These are phyloP conservation scores for Siniperca obscura DNA, from an alignment of 2,797 vertebrate genomes.

Conservation along the genomic window DNA sequence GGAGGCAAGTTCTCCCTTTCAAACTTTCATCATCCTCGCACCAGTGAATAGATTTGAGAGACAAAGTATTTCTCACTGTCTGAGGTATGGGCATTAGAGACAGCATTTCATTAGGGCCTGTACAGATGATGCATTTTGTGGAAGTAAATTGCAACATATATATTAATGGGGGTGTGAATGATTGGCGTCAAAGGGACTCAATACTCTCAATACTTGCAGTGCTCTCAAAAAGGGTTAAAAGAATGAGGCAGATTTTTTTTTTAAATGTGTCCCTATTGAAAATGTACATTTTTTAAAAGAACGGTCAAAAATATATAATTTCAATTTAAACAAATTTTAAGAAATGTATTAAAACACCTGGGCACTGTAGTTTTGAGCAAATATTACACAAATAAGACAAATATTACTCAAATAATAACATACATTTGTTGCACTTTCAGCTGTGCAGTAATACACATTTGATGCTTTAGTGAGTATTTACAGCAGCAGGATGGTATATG, in stretches of 20 bases:
- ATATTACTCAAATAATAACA: not conserved
- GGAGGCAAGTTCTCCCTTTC: constrained; percentile 15
- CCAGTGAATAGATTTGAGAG: constrained; percentile 36
- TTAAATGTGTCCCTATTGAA: too few relatives aligned
- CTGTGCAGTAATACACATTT: not conserved
- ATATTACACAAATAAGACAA: not conserved
- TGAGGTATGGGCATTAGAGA: constrained; percentile 27
- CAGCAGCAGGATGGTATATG: not conserved
- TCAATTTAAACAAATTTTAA: not conserved
- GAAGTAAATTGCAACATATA: constrained; percentile 10
- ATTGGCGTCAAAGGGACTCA: not conserved
- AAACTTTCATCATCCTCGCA: constrained; percentile 38
- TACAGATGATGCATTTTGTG: not conserved
- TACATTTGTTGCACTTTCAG: not conserved
- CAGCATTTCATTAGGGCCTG: constrained; percentile 31
- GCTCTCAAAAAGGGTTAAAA: not conserved
- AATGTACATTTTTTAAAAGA: too few relatives aligned
- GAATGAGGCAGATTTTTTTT: not conserved
- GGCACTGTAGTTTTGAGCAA: not conserved
- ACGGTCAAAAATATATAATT: too few relatives aligned
- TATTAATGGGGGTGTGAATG: not conserved
- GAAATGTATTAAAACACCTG: not conserved
- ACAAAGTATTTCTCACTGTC: constrained; percentile 35
- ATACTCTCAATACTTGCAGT: not conserved
- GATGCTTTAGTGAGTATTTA: not conserved